Evolutionary conservation across 92 coral and sea anemone genomes (phyloP), one percentile per base, ranked within the genome.

Genomic region (Pocillopora meandrina): DNA sequence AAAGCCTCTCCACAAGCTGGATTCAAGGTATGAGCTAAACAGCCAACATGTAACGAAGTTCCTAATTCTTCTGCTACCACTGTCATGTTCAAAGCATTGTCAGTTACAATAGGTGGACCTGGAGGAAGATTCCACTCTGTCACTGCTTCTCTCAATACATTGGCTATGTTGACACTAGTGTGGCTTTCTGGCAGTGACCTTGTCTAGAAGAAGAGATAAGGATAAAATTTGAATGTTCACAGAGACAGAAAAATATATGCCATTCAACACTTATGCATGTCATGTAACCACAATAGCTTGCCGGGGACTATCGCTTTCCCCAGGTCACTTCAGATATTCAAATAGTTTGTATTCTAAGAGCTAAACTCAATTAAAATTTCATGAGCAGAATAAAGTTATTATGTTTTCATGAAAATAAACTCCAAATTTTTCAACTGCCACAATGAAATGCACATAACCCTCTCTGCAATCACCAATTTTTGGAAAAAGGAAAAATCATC

Each of bases 21-120:
- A 72, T 88, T 88, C 88, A 83, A 84, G 62, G 85, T 88, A 65
- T 88, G 91, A 61, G 87, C 88, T 82, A 85, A 85, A 78, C 88
- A 85, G 70, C 69, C 91, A 82, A 82, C 84, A 67, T 87, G 87
- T 82, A 68, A 74, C 17, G 79, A 82, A 72, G 82, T 6, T 64
- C 91, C 91, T 65, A 61, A 70, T 77, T 87, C 84, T 17, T 82
- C 91, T 47, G 82, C 87, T 87, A 84, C 83, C 61, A 87, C 91
- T 73, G 76, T 87, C 91, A 81, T 87, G 81, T 85, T 85, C 65
- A 77, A 85, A 78, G 88, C 88, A 75, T 82, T 87, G 81, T 87
- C 87, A 87, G 63, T 81, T 87, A 87, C 87, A 62, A 87, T 72
- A 63, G 91, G 91, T 81, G 84, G 91, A 81, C 64, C 60, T 81